phyloP scores from a whole-genome alignment of 2,113 vertebrate species.

The Typhlomys cinereus region DNA sequence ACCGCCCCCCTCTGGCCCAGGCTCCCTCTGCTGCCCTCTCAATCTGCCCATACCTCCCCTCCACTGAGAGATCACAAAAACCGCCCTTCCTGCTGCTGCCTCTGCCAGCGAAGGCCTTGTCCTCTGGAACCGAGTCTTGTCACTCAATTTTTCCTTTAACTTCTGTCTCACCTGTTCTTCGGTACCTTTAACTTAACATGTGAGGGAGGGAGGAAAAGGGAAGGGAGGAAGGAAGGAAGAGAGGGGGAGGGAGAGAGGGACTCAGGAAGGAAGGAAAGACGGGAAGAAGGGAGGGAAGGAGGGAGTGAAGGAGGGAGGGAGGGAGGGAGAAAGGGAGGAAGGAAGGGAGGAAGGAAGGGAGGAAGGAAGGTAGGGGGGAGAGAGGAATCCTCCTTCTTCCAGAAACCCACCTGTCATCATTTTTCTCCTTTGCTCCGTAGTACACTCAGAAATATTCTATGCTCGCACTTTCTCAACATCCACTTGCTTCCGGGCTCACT shows the following conservation, averaged over 20 bases:
- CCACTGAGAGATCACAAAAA: fast-evolving
- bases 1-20: no score
- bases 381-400: not conserved
- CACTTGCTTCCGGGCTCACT: not conserved
- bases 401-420: not conserved
- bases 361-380: not conserved
- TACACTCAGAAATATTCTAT: not conserved
- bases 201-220: not conserved
- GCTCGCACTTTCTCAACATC: not conserved
- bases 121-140: not conserved
- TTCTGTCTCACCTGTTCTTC: not conserved
- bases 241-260: not conserved
- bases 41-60: not conserved
- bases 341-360: no score
- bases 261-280: fast-evolving
- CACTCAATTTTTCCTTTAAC: not conserved
- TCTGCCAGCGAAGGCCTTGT: not conserved
- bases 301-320: not conserved
- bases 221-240: not conserved
- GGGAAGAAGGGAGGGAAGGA: no score
- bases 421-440: not conserved
- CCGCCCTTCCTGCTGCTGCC: not conserved
- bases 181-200: not conserved
- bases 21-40: not conserved
- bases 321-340: fast-evolving